Evolutionary conservation across 2,888 invertebrate species (phyloP), one percentile per base, ranked within the genome.

Genomic region (Pyrgus malvae): DNA sequence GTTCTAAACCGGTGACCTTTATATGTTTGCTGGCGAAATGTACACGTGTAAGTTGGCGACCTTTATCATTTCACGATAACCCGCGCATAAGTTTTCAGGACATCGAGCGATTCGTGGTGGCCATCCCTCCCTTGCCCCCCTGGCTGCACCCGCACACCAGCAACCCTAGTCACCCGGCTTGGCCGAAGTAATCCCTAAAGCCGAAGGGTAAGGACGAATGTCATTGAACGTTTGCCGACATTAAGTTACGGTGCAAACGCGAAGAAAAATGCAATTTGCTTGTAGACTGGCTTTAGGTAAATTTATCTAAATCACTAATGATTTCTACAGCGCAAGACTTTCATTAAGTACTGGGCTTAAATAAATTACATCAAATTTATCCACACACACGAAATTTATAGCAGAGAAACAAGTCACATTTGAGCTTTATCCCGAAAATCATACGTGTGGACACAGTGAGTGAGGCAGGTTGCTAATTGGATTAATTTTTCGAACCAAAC

Each of bases 41-140:
- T 12, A 25, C 50, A 50, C 50, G 50, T 42, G 42, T 50, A 42
- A 19, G 31, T 27, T 31, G 12, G 40, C 29, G 49, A 41, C 41
- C 49, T 50, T 42, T 42, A 50, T 42, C 50, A 25, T 9, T 41
- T 17, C 41, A 16, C 49, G 41, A 41, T 41, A 41, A 33, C 49
- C 27, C 27, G 25, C 9, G 35, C 37, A 25, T 37, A 35, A 21
- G 23, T 9, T 25, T 33, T 7, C 29, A 48, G 48, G 38, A 48
- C 48, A 25, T 12, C 8, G 37, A 37, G 37, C 27, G 44, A 9
- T 29, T 9, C 9, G 6, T 11, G 48, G 14, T 16, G 37, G 23
- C 4, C 11, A 3, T 6, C 17, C 33, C 21, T 16, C 17, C 8
- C 45, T 7, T 9, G 4, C 8, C 21, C 12, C 31, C 33, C 2